These are phyloP conservation scores for Galago senegalensis DNA, from an alignment of 2,797 vertebrate genomes.

Conservation along the genomic window DNA sequence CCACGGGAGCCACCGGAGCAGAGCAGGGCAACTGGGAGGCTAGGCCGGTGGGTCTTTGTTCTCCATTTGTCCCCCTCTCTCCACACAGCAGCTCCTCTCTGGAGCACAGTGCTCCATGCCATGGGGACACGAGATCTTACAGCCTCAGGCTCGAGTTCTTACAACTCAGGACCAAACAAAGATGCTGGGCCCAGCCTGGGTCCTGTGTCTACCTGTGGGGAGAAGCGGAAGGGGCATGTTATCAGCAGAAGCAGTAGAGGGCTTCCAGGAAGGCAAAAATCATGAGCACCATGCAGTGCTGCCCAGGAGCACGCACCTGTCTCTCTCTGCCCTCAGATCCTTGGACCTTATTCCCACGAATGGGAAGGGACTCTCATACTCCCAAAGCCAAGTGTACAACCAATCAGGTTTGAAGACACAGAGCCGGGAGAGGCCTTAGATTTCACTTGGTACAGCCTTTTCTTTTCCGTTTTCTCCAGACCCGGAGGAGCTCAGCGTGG, in stretches of 20 bases:
- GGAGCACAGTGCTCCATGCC: fast-evolving
- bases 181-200: not conserved
- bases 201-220: not conserved
- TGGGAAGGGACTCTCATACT: not conserved
- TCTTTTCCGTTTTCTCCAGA: not conserved
- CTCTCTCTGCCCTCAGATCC: not conserved
- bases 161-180: not conserved
- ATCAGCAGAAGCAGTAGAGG: not conserved
- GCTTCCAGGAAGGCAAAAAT: not conserved
- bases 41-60: not conserved
- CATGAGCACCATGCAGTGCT: fast-evolving
- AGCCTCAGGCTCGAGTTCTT: not conserved
- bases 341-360: not conserved
- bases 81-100: not conserved
- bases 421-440: not conserved
- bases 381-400: not conserved
- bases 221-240: not conserved
- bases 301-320: fast-evolving
- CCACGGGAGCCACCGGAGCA: not conserved
- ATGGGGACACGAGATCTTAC: not conserved
- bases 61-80: not conserved
- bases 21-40: not conserved
- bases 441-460: not conserved
- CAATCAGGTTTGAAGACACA: not conserved
- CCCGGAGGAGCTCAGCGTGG: not conserved